A percentile compares a stretch with the other conserved stretches of the same genome.
phyloP scores from a whole-genome alignment of 2,797 vertebrate species.

The Sebastes reedi region DNA sequence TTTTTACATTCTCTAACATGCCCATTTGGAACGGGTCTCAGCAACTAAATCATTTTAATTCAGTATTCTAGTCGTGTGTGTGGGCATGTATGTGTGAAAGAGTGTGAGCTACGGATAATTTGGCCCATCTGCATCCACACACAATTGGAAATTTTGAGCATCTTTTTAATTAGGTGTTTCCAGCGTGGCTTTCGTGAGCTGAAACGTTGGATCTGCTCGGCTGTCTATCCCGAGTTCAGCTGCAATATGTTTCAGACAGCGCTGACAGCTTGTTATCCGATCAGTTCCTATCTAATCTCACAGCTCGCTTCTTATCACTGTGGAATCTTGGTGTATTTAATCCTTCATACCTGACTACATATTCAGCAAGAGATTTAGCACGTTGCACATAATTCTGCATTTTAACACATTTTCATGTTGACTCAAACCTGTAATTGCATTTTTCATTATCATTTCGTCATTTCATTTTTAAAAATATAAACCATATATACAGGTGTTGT shows the following conservation, averaged over 20 bases:
- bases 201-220: slow-evolving; percentile 24
- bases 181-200: slow-evolving; percentile 33
- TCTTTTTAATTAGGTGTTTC: slow-evolving; percentile 60
- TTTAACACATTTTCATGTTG: neutral
- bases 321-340: slow-evolving; percentile 50
- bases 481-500: neutral
- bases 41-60: neutral
- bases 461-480: neutral
- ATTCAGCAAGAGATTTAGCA: slow-evolving; percentile 9
- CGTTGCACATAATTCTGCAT: neutral
- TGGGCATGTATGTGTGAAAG: neutral
- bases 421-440: neutral
- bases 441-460: neutral
- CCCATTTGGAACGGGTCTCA: neutral
- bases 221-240: slow-evolving; percentile 15
- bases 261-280: slow-evolving; percentile 66
- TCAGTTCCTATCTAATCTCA: slow-evolving; percentile 64
- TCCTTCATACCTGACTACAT: slow-evolving; percentile 38
- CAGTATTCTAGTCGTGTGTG: neutral
- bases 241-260: slow-evolving; percentile 41
- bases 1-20: neutral
- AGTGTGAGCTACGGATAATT: slow-evolving; percentile 21
- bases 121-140: slow-evolving; percentile 40
- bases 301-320: slow-evolving; percentile 49
- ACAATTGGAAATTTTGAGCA: slow-evolving; percentile 26